Evolutionary conservation across 1,140 invertebrate species (phyloP), one percentile per base, ranked within the genome.

Genomic region (Ceratosolen fusciceps): DNA sequence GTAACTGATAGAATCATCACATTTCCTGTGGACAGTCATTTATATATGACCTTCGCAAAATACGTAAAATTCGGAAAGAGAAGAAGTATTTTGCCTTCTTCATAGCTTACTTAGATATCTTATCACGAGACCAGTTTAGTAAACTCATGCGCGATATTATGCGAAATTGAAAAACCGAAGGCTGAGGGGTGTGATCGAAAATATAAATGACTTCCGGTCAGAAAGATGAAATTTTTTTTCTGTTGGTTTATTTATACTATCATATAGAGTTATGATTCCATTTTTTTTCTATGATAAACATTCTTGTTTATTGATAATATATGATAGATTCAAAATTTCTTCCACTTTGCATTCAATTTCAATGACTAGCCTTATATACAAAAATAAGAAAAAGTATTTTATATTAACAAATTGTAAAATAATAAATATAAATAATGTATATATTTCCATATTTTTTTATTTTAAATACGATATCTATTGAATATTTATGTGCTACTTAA

Each of bases 1-100:
- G n/a, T 31, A 31, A 43, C 71, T 82, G 87, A 91, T 91, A 91
- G 82, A 86, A 91, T 91, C 90, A 86, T 87, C 89, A 87, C 90
- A 91, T 91, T 91, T 91, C 90, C 90, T 85, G 88, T 89, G 86
- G 86, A 87, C 85, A 26, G 85, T 88, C 87, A 86, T 89, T 87
- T 90, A 90, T 88, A 90, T 87, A 85, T 84, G 74, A 88, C 88
- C 86, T 88, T 24, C 77, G 26, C 49, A 71, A 79, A 79, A 80
- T 58, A 60, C 73, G 65, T 68, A 74, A 74, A 80, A 74, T 47
- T 79, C 43, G 21, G 54, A 29, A 49, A 49, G 47, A 49, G 47
- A 49, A 19, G 34, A 34, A 39, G 5, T 2, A 60, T 16, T 60
- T 31, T 31, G n/a, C 3, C 58, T 60, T 60, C 58, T 60, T 60